Evolutionary conservation across 2,797 vertebrate genomes (phyloP), one percentile per base, ranked within the genome.

Genomic region (Propithecus perrieri): DNA sequence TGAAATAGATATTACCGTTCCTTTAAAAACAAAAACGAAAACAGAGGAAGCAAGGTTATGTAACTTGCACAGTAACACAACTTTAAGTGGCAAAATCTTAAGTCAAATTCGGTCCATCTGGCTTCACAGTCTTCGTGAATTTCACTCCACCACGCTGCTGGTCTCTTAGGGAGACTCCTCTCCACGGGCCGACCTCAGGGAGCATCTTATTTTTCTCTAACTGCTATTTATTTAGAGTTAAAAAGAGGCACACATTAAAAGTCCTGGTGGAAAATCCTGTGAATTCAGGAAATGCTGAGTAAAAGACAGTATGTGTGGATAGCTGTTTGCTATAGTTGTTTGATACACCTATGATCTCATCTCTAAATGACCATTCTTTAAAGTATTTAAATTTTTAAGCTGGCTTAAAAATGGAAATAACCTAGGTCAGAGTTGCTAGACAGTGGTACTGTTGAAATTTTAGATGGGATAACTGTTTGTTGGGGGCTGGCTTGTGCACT

Each of bases 231-330:
- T 69, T 28, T 59, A 89, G 97, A 96, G 83, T 71, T 7, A 79
- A 75, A 92, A 59, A 67, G 30, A 59, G 57, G 15, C 26, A 3
- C 50, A 95, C 46, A 65, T 74, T 18, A 43, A 91, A 98, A 97
- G 91, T 94, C 11, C 94, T 96, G 65, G 84, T 96, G 83, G 96
- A 91, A 93, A 97, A 96, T 74, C 97, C 30, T 94, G 92, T 96
- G 63, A 71, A 87, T 81, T 96, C 38, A 92, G 95, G 81, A 91
- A 93, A 95, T 33, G 18, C 78, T 18, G 83, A 94, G 63, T 95
- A 57, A 17, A 53, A 67, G 13, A 78, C 69, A 96, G 96, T 89
- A 91, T 96, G 88, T 94, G 84, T 95, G 53, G 33, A 0, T 4
- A 69, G 48, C 43, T 93, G 22, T 43, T 22, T 55, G 24, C 94